Percentiles rank a stretch among this genome's conserved stretches.
Evolutionary conservation across 2,797 vertebrate genomes (phyloP).

Genomic region (Phalanger gymnotis): DNA sequence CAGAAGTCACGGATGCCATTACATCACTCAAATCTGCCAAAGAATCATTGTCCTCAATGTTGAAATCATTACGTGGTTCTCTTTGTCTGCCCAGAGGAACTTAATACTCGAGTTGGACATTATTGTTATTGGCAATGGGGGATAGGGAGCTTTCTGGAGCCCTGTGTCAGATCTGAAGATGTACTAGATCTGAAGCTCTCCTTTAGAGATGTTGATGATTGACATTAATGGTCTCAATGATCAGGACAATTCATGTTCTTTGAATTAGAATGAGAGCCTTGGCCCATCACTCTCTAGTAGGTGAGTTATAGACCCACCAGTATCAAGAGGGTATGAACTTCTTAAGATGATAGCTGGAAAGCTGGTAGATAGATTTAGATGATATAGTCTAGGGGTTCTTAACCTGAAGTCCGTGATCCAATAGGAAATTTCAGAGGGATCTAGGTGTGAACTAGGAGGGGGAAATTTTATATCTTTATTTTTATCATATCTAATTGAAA

Average conservation of each 20-base stretch:
- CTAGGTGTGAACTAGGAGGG: neutral
- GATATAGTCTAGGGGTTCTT: neutral
- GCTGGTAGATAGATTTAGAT: neutral
- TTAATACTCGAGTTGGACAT: neutral
- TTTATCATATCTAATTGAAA: neutral
- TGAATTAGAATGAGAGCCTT: neutral
- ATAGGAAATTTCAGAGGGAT: neutral
- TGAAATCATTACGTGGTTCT: neutral
- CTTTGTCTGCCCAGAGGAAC: neutral
- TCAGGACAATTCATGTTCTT: neutral
- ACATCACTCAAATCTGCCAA: constrained; percentile 37
- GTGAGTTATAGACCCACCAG: too few species aligned
- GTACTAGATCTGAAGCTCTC: too few species aligned
- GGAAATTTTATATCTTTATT: neutral
- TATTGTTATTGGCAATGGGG: neutral
- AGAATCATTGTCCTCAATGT: neutral
- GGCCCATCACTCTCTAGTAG: neutral
- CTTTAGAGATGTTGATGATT: neutral
- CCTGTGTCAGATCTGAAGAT: neutral
- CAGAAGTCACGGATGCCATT: neutral
- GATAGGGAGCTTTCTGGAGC: neutral
- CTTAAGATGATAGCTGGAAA: neutral
- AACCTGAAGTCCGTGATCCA: neutral
- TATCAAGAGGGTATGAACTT: neutral
- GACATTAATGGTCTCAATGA: neutral